Evolutionary conservation across 1,140 invertebrate genomes (phyloP).

Genomic region (Cydia pomonella): DNA sequence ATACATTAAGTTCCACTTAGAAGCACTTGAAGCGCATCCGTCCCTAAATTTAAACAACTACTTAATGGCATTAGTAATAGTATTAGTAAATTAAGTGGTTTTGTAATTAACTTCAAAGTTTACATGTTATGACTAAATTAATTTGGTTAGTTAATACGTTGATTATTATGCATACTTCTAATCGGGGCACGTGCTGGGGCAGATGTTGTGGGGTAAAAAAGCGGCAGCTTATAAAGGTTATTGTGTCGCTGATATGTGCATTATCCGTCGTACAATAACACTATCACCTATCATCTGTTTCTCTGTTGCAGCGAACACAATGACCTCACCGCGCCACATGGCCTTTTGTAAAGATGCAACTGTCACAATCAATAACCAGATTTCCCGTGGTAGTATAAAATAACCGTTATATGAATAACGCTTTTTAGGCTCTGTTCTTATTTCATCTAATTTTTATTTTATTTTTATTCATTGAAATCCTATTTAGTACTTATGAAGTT

Average conservation of each 20-base stretch:
- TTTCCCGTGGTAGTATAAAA: not conserved
- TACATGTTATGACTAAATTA: slow-evolving; percentile 46
- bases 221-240: slow-evolving; percentile 48
- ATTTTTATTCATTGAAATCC: not conserved
- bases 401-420: slow-evolving; percentile 4
- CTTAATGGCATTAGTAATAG: slow-evolving; percentile 44
- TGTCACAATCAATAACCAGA: slow-evolving; percentile 30
- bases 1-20: slow-evolving; percentile 46
- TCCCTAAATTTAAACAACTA: slow-evolving; percentile 44
- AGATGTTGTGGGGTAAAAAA: slow-evolving; percentile 60
- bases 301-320: slow-evolving; percentile 40
- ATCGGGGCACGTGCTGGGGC: slow-evolving; percentile 44
- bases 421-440: not conserved
- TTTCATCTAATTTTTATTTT: not conserved
- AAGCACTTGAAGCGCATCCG: slow-evolving; percentile 37
- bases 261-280: slow-evolving; percentile 55
- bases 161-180: slow-evolving; percentile 36
- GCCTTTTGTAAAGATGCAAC: slow-evolving; percentile 32
- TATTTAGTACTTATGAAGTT: not conserved
- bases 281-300: slow-evolving; percentile 62
- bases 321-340: slow-evolving; percentile 30
- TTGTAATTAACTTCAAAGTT: slow-evolving; percentile 48
- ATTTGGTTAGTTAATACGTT: slow-evolving; percentile 32
- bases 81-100: slow-evolving; percentile 44
- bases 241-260: slow-evolving; percentile 47